phyloP scores from a whole-genome alignment of 2,113 vertebrate genomes.

The Aspidoscelis tigris region DNA sequence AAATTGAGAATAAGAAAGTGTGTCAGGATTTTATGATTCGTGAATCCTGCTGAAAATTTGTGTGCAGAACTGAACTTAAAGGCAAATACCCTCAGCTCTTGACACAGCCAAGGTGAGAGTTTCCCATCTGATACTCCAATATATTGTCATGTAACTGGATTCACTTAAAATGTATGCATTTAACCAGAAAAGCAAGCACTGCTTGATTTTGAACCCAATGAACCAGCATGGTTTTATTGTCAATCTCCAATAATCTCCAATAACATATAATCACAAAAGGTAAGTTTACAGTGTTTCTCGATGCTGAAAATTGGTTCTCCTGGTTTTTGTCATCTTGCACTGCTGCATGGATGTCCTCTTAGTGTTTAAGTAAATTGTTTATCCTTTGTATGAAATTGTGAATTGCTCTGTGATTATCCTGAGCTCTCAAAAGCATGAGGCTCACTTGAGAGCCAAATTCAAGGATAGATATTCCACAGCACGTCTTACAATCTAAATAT shows the following conservation, averaged over 20 bases:
- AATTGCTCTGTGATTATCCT: constrained; percentile 73
- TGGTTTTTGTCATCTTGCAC: constrained; percentile 33
- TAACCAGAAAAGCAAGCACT: too few relatives aligned
- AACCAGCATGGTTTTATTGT: too few relatives aligned
- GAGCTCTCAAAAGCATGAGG: constrained; percentile 72
- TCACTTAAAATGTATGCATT: too few relatives aligned
- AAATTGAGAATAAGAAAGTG: too few relatives aligned
- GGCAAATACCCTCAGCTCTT: too few relatives aligned
- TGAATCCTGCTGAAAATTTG: constrained; percentile 5
- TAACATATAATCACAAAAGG: too few relatives aligned
- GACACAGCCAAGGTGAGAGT: background rate
- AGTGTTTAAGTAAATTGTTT: constrained; percentile 79
- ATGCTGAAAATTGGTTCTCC: background rate
- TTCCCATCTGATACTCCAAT: background rate
- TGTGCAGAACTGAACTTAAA: constrained; percentile 32
- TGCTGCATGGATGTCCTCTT: constrained; percentile 45
- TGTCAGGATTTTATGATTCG: too few relatives aligned
- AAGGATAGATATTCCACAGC: constrained; percentile 80
- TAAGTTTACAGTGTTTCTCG: too few relatives aligned
- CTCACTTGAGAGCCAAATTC: constrained; percentile 78
- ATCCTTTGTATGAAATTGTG: constrained; percentile 75
- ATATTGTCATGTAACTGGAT: too few relatives aligned
- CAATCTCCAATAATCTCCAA: too few relatives aligned
- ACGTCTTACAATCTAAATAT: constrained; percentile 85
- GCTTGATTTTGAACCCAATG: too few relatives aligned